Percentiles rank a stretch among this genome's conserved stretches.
Conservation (phyloP, 2,797 vertebrate species). For the Meda fulgida region DNA sequence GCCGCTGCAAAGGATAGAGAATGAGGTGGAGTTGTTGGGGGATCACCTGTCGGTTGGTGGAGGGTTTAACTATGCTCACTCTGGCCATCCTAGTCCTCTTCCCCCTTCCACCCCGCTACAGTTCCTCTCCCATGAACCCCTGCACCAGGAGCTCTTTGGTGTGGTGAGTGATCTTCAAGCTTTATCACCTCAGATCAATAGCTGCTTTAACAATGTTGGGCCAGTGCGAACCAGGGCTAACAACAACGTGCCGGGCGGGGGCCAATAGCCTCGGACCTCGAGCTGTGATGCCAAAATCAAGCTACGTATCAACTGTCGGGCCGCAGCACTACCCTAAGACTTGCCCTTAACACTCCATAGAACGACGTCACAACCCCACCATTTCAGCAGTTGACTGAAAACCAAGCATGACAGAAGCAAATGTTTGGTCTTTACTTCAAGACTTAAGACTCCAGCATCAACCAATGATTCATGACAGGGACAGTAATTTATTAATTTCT, state of each 20-base stretch:
- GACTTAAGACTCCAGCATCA: too few species aligned
- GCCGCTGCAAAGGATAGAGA: slow-evolving; percentile 97
- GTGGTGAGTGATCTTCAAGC: slow-evolving; percentile 80
- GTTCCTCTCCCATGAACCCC: slow-evolving; percentile 92
- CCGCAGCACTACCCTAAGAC: too few species aligned
- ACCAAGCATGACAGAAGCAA: too few species aligned
- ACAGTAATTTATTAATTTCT: too few species aligned
- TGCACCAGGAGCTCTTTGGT: slow-evolving; percentile 94
- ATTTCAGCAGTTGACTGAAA: too few species aligned
- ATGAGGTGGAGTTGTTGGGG: slow-evolving; percentile 93
- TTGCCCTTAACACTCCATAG: too few species aligned
- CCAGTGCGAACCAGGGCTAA: neutral
- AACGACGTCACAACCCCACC: too few species aligned
- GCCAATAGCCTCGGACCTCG: neutral
- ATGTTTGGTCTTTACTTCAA: too few species aligned
- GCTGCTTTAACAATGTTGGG: neutral
- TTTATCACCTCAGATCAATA: neutral
- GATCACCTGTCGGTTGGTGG: slow-evolving; percentile 93
- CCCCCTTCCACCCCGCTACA: slow-evolving; percentile 92
- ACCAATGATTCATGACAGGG: too few species aligned
- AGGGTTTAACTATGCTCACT: slow-evolving; percentile 89
- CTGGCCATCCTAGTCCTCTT: slow-evolving; percentile 82
- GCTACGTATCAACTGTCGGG: neutral
- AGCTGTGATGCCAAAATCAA: neutral
- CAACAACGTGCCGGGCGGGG: neutral